Conservation (phyloP, 2,797 vertebrate genomes). For the Melanotaenia parkinsoni region DNA sequence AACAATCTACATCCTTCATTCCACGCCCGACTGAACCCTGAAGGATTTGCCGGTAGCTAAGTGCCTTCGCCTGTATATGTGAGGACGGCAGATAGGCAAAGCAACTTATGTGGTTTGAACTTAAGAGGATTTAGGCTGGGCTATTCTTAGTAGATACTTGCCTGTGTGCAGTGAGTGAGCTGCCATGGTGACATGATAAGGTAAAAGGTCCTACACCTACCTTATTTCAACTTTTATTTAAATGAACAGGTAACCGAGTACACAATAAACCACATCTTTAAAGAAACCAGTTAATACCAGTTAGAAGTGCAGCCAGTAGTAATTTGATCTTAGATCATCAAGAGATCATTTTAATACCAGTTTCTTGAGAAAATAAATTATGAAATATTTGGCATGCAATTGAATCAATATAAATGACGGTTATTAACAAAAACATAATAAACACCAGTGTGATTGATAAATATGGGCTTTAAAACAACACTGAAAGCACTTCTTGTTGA, state of each 20-base stretch:
- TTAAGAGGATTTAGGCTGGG: slow-evolving; percentile 89
- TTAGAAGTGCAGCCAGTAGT: neutral
- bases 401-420: neutral
- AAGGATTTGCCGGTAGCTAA: slow-evolving; percentile 86
- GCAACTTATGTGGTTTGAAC: slow-evolving; percentile 87
- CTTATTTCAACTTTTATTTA: too few species aligned
- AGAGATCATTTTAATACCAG: too few species aligned
- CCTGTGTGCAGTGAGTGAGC: slow-evolving; percentile 34
- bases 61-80: slow-evolving; percentile 81
- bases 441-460: neutral
- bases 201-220: slow-evolving; percentile 22
- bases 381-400: neutral
- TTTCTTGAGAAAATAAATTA: neutral
- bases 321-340: too few species aligned
- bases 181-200: slow-evolving; percentile 28
- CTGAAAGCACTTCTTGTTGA: neutral
- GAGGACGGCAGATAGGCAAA: slow-evolving; percentile 82
- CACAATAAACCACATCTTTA: neutral
- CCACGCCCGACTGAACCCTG: slow-evolving; percentile 68
- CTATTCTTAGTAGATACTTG: slow-evolving; percentile 84
- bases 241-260: too few species aligned
- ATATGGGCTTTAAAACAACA: neutral
- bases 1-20: slow-evolving; percentile 48
- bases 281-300: neutral
- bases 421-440: neutral